Base-by-base conservation (phyloP, 2,113 vertebrate species). In the Leucoraja erinaceus region DNA sequence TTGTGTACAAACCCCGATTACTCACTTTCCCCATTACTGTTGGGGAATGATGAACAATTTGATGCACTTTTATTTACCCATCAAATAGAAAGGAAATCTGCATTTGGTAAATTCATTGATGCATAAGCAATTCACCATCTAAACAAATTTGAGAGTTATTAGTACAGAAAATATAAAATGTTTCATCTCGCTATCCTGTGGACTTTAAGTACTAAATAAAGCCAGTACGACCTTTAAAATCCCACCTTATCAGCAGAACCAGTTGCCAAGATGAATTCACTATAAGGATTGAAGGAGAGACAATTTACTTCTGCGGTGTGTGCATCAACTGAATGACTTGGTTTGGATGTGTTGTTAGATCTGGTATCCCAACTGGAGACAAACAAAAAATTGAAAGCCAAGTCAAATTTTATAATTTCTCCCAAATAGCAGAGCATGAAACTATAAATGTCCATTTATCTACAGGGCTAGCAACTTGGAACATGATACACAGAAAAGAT, bases 241-340 rank as follows among this genome's bases (percentile, higher is more conserved):
- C 18, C 81, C 79, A 98, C 98, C 97, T 99, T 99, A 94, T 99
- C 98, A 93, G 98, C 98, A 93, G 98, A 99, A 94, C 98, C 98
- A 22, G 98, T 98, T 92, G 98, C 98, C 95, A 99, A 96, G 94
- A 99, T 99, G 94, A 99, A 99, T 95, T 99, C 98, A 38, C 98
- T 99, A 66, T 99, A 99, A 59, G 98, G 98, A 84, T 99, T 99
- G 95, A 99, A 99, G 86, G 98, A 99, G 16, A 99, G 96, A 95
- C 98, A 99, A 95, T 99, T 99, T 95, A 99, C 98, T 94, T 99
- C 98, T 90, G 98, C 98, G 1, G 98, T 99, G 96, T 99, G 98
- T 93, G 98, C 98, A 90, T 99, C 98, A 93, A 99, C 98, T 0
- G 98, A 99, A 59, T 99, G 98, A 93, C 98, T 99, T 93, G 98